A percentile compares a stretch with the other conserved stretches of the same genome.
phyloP scores from a whole-genome alignment of 2,113 vertebrate species.

The Laterallus jamaicensis region DNA sequence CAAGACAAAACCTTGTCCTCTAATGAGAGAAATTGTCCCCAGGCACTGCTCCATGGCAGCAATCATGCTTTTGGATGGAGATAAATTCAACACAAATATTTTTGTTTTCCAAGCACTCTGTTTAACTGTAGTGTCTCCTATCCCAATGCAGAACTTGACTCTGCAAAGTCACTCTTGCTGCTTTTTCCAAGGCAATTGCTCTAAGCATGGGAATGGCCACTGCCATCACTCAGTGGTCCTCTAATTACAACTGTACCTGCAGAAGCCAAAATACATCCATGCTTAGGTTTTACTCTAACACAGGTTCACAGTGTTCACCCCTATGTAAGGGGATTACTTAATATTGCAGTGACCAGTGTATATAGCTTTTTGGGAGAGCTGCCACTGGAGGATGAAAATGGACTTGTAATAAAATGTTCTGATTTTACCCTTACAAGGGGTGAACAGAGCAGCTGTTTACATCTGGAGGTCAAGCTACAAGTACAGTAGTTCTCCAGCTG shows the following conservation, averaged over 20 bases:
- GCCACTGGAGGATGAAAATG: neutral
- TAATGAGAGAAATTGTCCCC: neutral
- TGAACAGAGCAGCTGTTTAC: constrained; percentile 27
- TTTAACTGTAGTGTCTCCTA: neutral
- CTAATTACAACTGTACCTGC: neutral
- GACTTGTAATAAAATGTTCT: neutral
- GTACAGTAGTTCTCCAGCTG: neutral
- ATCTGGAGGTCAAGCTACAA: constrained; percentile 20
- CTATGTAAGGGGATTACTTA: neutral
- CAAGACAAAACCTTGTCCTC: neutral
- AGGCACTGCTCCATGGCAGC: neutral
- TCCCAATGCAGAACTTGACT: neutral
- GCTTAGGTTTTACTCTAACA: neutral
- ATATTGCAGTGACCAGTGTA: neutral
- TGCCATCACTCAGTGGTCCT: neutral
- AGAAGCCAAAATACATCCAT: neutral
- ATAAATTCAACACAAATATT: neutral
- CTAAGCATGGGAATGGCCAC: neutral
- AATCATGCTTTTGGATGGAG: neutral
- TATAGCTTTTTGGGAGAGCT: neutral
- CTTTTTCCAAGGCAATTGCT: neutral
- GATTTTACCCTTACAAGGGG: constrained; percentile 10
- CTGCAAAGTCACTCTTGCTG: neutral
- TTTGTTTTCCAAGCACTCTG: neutral
- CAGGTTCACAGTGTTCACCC: neutral